A percentile compares a stretch with the other conserved stretches of the same genome.
phyloP scores from a whole-genome alignment of 2,797 vertebrate genomes.

The Notoglanidium macrostoma region DNA sequence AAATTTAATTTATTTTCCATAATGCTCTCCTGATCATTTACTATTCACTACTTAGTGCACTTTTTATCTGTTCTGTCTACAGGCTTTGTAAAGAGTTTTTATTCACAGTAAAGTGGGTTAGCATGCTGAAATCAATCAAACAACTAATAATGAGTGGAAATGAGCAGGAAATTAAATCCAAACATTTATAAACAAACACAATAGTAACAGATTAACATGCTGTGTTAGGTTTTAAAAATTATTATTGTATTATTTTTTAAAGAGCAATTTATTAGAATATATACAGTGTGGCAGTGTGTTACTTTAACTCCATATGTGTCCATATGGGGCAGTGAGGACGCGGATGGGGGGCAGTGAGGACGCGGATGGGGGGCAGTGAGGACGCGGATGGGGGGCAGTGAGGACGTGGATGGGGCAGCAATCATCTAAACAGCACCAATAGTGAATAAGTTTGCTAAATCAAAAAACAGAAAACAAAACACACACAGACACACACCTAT shows the following conservation, averaged over 20 bases:
- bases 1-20: slow-evolving; percentile 7
- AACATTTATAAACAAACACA: not conserved
- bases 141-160: not conserved
- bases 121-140: not conserved
- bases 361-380: not conserved
- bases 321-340: not conserved
- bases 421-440: not conserved
- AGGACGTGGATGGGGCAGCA: not conserved
- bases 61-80: not conserved
- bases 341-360: not conserved
- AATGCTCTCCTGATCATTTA: slow-evolving; percentile 65
- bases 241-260: not conserved
- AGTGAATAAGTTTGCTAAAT: not conserved
- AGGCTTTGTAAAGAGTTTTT: not conserved
- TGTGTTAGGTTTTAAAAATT: not conserved
- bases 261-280: not conserved
- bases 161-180: not conserved
- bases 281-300: not conserved
- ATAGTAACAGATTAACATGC: not conserved
- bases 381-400: too few species aligned
- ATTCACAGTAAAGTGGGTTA: not conserved
- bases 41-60: not conserved
- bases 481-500: not conserved
- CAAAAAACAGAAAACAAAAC: not conserved
- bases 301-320: not conserved